A percentile compares a stretch with the other conserved stretches of the same genome.
Evolutionary conservation across 2,113 vertebrate species (phyloP).

Genomic region (Solenodon paradoxus): DNA sequence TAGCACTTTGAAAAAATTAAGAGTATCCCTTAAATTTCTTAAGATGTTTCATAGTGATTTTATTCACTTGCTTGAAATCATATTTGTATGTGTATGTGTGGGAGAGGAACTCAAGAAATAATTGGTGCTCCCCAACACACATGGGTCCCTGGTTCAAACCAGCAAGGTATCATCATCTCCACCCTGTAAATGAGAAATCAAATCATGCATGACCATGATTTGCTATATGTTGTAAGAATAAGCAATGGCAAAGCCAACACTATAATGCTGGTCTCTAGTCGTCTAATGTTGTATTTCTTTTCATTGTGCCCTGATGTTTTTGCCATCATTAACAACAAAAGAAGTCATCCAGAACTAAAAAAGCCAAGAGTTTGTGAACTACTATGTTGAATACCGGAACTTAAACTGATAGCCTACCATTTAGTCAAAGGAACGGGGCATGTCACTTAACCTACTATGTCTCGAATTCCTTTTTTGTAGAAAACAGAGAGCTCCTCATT

Average conservation of each 20-base stretch:
- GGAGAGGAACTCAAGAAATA: neutral
- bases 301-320: neutral
- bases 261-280: neutral
- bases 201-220: neutral
- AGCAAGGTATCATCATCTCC: neutral
- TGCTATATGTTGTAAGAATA: neutral
- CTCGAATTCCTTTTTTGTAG: neutral
- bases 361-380: neutral
- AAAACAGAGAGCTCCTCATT: neutral
- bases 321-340: neutral
- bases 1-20: neutral
- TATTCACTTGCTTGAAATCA: neutral
- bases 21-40: conserved; percentile 9
- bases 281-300: neutral
- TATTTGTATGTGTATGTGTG: neutral
- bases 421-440: neutral
- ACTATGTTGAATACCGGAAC: neutral
- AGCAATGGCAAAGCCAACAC: neutral
- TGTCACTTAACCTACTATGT: neutral
- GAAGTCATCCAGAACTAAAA: neutral
- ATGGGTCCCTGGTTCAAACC: neutral
- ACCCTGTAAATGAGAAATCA: neutral
- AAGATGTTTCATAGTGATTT: neutral
- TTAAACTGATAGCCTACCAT: neutral
- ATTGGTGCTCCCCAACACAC: neutral